phyloP scores from a whole-genome alignment of 2,113 vertebrate species.

The Chitala chitala region DNA sequence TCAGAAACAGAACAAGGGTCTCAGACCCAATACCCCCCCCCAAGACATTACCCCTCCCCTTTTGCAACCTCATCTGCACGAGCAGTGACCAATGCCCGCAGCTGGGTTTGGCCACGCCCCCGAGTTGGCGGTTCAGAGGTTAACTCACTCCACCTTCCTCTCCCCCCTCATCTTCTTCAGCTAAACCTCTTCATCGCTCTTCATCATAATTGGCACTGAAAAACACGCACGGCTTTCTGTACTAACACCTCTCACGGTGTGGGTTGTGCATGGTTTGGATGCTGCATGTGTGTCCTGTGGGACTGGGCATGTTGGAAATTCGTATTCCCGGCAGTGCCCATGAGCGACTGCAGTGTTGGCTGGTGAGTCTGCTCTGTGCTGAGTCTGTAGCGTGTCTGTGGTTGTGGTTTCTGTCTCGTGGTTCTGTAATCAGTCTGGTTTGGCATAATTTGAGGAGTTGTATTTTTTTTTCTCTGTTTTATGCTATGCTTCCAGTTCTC shows the following conservation, averaged over 20 bases:
- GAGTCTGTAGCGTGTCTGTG: slow-evolving; percentile 1
- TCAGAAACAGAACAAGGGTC: neutral
- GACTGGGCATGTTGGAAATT: neutral
- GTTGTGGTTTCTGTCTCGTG: neutral
- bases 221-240: slow-evolving; percentile 48
- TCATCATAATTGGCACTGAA: slow-evolving; percentile 19
- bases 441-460: neutral
- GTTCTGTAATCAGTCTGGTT: neutral
- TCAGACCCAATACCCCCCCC: neutral
- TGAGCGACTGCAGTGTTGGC: neutral
- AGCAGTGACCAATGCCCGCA: no score
- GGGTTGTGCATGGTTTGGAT: slow-evolving; percentile 43
- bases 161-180: neutral
- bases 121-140: slow-evolving; percentile 33
- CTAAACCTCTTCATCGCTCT: slow-evolving; percentile 11
- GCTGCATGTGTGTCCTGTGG: slow-evolving; percentile 32
- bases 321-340: neutral
- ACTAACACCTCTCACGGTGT: slow-evolving; percentile 39
- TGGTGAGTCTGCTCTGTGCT: neutral
- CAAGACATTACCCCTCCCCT: neutral
- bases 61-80: neutral
- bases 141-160: slow-evolving; percentile 6
- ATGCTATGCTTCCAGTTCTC: neutral
- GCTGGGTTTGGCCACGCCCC: slow-evolving; percentile 8
- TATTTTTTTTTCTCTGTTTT: neutral